A percentile compares a stretch with the other conserved stretches of the same genome.
phyloP scores from a whole-genome alignment of 2,113 vertebrate genomes.

The Raphicerus campestris region DNA sequence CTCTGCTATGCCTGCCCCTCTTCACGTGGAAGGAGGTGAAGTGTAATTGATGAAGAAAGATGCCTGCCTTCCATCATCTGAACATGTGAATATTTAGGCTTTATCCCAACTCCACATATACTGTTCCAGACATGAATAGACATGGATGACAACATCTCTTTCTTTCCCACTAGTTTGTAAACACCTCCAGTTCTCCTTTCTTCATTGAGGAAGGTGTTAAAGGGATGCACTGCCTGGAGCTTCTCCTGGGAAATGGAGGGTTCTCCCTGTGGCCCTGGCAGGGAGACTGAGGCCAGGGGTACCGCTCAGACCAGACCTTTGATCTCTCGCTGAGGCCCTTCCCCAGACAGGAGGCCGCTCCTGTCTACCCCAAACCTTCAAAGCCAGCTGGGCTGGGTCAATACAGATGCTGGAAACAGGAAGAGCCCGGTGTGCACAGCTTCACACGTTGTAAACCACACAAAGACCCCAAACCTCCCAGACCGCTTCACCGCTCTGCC shows the following conservation, averaged over 20 bases:
- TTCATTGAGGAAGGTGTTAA: neutral
- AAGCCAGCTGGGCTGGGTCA: slow-evolving; percentile 24
- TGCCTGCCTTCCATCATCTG: neutral
- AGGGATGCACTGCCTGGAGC: rapidly evolving
- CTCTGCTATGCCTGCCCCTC: neutral
- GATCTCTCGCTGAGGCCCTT: neutral
- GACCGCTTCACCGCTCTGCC: neutral
- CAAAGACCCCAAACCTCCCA: slow-evolving; percentile 9
- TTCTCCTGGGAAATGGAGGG: neutral
- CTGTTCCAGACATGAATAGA: neutral
- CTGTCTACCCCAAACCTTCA: neutral
- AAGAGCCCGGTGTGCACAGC: slow-evolving; percentile 27
- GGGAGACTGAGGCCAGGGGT: neutral
- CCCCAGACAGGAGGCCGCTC: neutral
- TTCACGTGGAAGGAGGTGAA: neutral
- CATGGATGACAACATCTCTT: too few species aligned
- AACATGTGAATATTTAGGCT: rapidly evolving
- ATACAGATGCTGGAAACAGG: neutral
- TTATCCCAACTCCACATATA: neutral
- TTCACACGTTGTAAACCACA: slow-evolving; percentile 39
- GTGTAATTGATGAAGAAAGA: rapidly evolving
- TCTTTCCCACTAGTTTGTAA: neutral
- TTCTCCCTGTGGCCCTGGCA: neutral
- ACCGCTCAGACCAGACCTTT: neutral
- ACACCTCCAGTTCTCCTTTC: neutral